phyloP scores from a whole-genome alignment of 2,113 vertebrate genomes.

The Macrotis lagotis region DNA sequence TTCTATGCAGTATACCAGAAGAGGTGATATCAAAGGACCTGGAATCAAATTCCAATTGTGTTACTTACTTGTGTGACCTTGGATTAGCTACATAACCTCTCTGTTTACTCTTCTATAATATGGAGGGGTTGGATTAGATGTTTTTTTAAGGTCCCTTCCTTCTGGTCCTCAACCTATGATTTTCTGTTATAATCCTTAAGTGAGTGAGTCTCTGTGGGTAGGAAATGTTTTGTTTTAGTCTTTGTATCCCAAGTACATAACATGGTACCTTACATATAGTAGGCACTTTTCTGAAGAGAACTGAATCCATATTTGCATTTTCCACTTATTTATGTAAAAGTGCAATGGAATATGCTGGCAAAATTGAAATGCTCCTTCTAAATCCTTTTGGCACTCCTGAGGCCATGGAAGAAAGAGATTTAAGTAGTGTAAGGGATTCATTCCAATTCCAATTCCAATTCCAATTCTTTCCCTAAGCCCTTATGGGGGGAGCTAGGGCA shows the following conservation, averaged over 20 bases:
- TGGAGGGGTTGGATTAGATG: not conserved
- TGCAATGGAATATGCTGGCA: not conserved
- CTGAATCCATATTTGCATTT: not conserved
- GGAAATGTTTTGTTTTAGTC: not conserved
- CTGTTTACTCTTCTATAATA: not conserved
- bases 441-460: not conserved
- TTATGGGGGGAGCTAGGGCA: not conserved
- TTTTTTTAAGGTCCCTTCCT: not conserved
- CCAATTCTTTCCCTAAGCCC: not conserved
- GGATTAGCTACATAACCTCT: not conserved
- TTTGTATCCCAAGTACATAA: not conserved
- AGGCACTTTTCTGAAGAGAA: not conserved
- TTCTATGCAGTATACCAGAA: not conserved
- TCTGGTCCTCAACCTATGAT: not conserved
- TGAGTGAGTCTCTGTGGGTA: not conserved
- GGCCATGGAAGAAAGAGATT: not conserved
- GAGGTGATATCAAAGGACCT: not conserved
- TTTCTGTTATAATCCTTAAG: not conserved
- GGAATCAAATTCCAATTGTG: not conserved
- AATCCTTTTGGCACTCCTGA: not conserved
- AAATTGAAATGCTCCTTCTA: not conserved
- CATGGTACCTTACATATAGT: no score
- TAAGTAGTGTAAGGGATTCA: not conserved
- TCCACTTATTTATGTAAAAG: not conserved
- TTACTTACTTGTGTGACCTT: not conserved